Evolutionary conservation across 2,888 invertebrate genomes (phyloP).

Genomic region (Cremastinae sp.): DNA sequence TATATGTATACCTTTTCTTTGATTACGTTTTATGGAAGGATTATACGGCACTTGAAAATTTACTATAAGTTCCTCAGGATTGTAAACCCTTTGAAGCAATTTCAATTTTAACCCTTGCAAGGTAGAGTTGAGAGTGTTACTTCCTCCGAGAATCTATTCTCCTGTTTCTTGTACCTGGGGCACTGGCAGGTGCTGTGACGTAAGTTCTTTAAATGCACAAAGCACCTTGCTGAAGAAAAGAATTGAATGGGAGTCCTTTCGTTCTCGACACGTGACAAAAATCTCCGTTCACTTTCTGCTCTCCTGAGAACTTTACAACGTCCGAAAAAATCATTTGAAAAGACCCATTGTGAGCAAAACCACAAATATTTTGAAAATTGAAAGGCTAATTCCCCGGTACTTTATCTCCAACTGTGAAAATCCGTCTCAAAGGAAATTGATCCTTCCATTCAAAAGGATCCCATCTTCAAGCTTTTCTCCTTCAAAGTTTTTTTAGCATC

Average conservation of each 20-base stretch:
- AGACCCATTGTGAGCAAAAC: conserved; percentile 19
- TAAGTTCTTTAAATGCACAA: not conserved
- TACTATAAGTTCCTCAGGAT: too few relatives aligned
- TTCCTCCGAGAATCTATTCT: conserved; percentile 22
- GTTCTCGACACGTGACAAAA: not conserved
- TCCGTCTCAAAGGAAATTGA: not conserved
- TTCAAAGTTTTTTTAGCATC: conserved; percentile 51
- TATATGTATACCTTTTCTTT: too few relatives aligned
- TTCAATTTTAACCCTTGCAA: conserved; percentile 3
- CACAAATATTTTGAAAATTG: conserved; percentile 10
- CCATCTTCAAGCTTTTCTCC: not conserved
- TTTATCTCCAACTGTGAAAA: not conserved
- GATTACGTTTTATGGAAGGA: too few relatives aligned
- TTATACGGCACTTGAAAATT: too few relatives aligned
- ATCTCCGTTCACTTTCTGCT: conserved; percentile 43
- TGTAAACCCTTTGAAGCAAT: too few relatives aligned
- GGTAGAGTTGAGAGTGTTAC: conserved; percentile 4
- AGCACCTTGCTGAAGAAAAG: conserved; percentile 2
- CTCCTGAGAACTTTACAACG: conserved; percentile 57
- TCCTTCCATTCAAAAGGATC: not conserved
- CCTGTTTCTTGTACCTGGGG: conserved; percentile 23
- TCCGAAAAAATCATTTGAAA: conserved; percentile 49
- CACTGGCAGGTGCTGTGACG: conserved; percentile 19
- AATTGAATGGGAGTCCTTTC: not conserved
- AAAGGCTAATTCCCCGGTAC: not conserved